Percentiles rank a stretch among this genome's conserved stretches.
phyloP scores from a whole-genome alignment of 2,888 invertebrate species.

The Sabatieria punctata region DNA sequence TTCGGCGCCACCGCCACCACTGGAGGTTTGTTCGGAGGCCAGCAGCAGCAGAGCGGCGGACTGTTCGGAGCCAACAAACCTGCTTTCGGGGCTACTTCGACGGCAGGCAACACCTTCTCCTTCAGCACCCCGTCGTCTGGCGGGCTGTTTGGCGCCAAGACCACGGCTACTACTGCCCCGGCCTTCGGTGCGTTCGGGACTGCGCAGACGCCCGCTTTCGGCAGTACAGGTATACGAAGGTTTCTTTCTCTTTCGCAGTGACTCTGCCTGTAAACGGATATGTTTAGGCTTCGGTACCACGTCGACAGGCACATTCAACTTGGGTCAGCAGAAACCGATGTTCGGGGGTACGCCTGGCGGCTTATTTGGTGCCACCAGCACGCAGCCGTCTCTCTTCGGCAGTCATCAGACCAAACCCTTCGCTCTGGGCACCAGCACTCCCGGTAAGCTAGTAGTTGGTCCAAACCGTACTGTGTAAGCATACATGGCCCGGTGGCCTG shows the following conservation, averaged over 20 bases:
- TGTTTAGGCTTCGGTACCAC: too few species aligned
- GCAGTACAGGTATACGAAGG: slow-evolving; percentile 1
- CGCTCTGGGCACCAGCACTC: too few species aligned
- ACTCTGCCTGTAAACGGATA: too few species aligned
- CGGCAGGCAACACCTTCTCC: slow-evolving; percentile 10
- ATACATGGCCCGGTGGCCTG: too few species aligned
- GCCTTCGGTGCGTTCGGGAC: slow-evolving; percentile 11
- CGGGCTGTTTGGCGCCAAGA: slow-evolving; percentile 14
- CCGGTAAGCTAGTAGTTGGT: too few species aligned
- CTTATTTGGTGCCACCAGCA: slow-evolving; percentile 6
- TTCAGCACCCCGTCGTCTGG: slow-evolving; percentile 8
- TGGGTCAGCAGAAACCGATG: too few species aligned
- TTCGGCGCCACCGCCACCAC: slow-evolving; percentile 37
- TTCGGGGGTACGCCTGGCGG: slow-evolving; percentile 3
- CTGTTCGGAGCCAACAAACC: slow-evolving; percentile 26
- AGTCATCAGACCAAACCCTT: too few species aligned
- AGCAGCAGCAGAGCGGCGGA: slow-evolving; percentile 8
- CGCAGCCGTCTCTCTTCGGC: neutral
- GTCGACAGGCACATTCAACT: too few species aligned
- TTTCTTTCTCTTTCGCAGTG: too few species aligned
- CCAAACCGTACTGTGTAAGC: too few species aligned
- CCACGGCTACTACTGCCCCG: slow-evolving; percentile 6
- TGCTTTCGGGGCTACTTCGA: slow-evolving; percentile 18
- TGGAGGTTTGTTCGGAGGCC: slow-evolving; percentile 20
- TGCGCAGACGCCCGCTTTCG: slow-evolving; percentile 7